Conservation (phyloP, 1,140 invertebrate species). For the Rhopalosiphum maidis region DNA sequence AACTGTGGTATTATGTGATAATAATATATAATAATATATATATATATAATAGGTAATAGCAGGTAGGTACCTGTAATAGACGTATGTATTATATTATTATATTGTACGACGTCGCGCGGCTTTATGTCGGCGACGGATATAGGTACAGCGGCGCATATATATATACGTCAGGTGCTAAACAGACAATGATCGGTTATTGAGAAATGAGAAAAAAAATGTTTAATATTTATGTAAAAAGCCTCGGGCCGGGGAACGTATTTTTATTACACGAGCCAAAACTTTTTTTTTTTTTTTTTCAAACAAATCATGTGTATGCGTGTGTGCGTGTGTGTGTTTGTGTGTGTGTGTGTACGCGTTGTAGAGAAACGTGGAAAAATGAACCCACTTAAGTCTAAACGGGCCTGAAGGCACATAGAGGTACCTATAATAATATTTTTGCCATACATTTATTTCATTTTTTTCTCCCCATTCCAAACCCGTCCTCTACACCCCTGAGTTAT, state of each 20-base stretch:
- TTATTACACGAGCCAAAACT: slow-evolving; percentile 32
- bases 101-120: neutral
- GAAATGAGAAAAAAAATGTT: slow-evolving; percentile 19
- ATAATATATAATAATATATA: too few species aligned
- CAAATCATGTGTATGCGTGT: neutral
- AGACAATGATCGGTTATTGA: slow-evolving; percentile 47
- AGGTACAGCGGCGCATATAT: neutral
- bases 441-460: neutral
- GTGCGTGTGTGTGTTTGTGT: neutral
- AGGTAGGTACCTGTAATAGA: neutral
- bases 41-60: too few species aligned
- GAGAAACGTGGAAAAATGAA: slow-evolving; percentile 42
- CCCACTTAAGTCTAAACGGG: slow-evolving; percentile 48
- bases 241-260: slow-evolving; percentile 24
- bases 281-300: slow-evolving; percentile 31
- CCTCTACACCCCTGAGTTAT: slow-evolving; percentile 20
- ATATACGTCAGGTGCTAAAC: slow-evolving; percentile 41
- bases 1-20: neutral
- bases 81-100: neutral
- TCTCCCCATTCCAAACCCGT: neutral
- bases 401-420: slow-evolving; percentile 28
- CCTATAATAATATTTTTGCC: slow-evolving; percentile 37
- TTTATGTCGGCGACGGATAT: neutral
- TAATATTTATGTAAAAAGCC: slow-evolving; percentile 52
- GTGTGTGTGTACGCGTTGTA: neutral